phyloP scores from a whole-genome alignment of 2,797 vertebrate genomes.

The Anguilla marmorata region DNA sequence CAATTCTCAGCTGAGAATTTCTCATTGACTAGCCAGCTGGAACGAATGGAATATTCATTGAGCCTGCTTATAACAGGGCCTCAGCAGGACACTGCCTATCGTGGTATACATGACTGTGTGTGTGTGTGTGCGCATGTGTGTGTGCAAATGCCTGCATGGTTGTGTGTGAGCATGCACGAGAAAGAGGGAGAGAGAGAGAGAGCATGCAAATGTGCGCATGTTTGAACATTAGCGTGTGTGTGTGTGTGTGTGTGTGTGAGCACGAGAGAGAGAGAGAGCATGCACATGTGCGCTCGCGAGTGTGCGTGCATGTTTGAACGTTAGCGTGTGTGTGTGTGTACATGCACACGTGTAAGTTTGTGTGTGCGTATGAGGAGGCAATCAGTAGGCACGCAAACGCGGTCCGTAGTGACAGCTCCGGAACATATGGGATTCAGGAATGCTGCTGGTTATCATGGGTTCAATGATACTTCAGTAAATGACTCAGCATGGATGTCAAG shows the following conservation, averaged over 20 bases:
- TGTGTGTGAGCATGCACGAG: no score
- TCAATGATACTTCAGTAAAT: neutral
- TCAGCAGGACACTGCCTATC: neutral
- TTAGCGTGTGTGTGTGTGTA: neutral
- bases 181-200: neutral
- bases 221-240: no score
- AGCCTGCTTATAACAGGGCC: neutral
- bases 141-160: neutral
- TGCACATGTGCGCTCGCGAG: neutral
- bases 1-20: neutral
- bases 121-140: neutral
- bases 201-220: no score
- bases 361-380: neutral
- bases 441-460: neutral
- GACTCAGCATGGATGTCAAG: neutral
- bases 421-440: neutral
- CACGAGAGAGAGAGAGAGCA: neutral
- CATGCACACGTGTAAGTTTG: neutral
- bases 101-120: neutral
- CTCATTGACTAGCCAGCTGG: constrained; percentile 51
- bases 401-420: neutral
- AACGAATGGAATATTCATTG: neutral
- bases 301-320: neutral
- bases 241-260: no score
- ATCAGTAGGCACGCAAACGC: neutral